These are phyloP conservation scores for Pangasius djambal DNA, from an alignment of 2,797 vertebrate genomes.

Conservation along the genomic window DNA sequence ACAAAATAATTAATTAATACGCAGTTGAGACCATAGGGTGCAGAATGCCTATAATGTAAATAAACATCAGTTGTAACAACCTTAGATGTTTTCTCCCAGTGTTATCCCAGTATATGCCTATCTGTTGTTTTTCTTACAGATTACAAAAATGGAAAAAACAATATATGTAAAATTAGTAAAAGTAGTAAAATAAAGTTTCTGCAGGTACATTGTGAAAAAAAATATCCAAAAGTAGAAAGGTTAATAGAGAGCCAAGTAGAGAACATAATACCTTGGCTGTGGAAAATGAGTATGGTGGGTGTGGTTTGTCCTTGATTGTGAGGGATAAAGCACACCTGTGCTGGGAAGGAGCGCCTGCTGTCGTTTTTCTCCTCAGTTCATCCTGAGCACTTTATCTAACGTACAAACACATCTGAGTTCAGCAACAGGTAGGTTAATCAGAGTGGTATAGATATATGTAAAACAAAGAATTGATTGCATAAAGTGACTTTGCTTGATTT, in stretches of 20 bases:
- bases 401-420: background rate
- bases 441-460: background rate
- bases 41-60: background rate
- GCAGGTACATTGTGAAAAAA: background rate
- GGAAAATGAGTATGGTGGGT: slow-evolving; percentile 4
- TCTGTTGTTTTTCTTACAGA: background rate
- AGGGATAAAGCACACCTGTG: slow-evolving; percentile 24
- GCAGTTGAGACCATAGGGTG: background rate
- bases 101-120: background rate
- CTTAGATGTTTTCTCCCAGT: background rate
- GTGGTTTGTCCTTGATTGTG: background rate
- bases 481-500: background rate
- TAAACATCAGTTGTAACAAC: background rate
- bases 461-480: background rate
- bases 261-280: slow-evolving; percentile 2
- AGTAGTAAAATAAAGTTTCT: background rate
- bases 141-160: background rate
- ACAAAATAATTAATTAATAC: background rate
- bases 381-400: background rate
- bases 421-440: background rate
- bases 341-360: background rate
- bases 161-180: too few relatives aligned
- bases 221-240: background rate
- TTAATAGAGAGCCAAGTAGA: background rate
- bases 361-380: background rate